These are phyloP conservation scores for Epizoanthus scotinus DNA, from an alignment of 92 coral and sea anemone species.

Conservation along the genomic window DNA sequence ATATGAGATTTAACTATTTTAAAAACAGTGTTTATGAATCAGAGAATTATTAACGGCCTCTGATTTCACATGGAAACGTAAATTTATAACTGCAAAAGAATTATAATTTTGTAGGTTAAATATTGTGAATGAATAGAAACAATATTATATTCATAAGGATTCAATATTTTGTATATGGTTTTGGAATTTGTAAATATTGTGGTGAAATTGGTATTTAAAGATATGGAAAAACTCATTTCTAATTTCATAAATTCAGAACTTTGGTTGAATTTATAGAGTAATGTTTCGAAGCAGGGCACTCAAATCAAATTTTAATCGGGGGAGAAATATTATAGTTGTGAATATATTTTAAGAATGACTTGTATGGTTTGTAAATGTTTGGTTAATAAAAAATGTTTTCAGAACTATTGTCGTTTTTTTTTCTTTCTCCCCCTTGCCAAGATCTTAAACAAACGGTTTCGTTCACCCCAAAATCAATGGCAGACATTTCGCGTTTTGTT, in stretches of 20 bases:
- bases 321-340: constrained; percentile 16
- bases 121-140: too few relatives aligned
- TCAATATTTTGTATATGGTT: too few relatives aligned
- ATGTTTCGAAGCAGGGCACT: not conserved
- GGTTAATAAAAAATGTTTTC: constrained; percentile 38
- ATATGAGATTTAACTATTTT: too few relatives aligned
- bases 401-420: constrained; percentile 26
- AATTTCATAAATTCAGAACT: not conserved
- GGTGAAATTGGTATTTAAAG: not conserved
- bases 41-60: too few relatives aligned
- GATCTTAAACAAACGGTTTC: not conserved
- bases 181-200: not conserved
- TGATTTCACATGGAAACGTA: too few relatives aligned
- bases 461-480: not conserved
- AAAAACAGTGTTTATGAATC: too few relatives aligned
- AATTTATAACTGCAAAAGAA: too few relatives aligned
- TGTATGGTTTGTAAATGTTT: constrained; percentile 34
- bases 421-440: not conserved
- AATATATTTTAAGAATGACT: not conserved
- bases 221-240: not conserved
- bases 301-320: constrained; percentile 6
- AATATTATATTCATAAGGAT: not conserved
- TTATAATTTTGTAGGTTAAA: too few relatives aligned
- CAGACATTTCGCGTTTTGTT: not conserved
- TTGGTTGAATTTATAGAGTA: not conserved